Percentiles rank a stretch among this genome's conserved stretches.
phyloP scores from a whole-genome alignment of 2,113 vertebrate genomes.

The Tetrao urogallus region DNA sequence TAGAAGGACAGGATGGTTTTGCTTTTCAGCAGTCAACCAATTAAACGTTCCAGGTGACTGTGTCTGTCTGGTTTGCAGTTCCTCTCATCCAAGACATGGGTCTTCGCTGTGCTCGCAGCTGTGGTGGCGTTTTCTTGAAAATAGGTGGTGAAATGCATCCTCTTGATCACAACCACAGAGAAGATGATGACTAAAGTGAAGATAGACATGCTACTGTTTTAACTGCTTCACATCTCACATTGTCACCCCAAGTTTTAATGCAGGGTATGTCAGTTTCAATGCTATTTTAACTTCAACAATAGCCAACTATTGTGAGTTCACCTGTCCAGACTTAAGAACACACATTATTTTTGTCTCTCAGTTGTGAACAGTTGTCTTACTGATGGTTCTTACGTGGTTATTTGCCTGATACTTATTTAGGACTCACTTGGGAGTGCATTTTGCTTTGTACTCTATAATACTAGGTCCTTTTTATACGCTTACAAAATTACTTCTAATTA shows the following conservation, averaged over 20 bases:
- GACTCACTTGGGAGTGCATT: neutral
- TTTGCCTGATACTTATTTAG: neutral
- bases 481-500: neutral
- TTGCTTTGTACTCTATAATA: neutral
- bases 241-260: neutral
- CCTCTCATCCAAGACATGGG: neutral
- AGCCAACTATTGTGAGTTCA: neutral
- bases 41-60: neutral
- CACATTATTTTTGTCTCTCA: neutral
- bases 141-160: neutral
- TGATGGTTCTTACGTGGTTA: neutral
- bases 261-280: neutral
- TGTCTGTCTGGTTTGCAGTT: neutral
- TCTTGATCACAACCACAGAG: accelerated
- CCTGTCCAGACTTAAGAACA: neutral
- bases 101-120: neutral
- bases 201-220: neutral
- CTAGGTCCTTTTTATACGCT: neutral
- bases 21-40: neutral
- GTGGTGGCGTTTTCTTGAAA: neutral
- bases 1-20: neutral
- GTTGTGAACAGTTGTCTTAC: neutral
- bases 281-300: neutral
- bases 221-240: neutral
- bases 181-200: neutral